Conservation (phyloP, 2,113 vertebrate species). For the Irena cyanogastra region DNA sequence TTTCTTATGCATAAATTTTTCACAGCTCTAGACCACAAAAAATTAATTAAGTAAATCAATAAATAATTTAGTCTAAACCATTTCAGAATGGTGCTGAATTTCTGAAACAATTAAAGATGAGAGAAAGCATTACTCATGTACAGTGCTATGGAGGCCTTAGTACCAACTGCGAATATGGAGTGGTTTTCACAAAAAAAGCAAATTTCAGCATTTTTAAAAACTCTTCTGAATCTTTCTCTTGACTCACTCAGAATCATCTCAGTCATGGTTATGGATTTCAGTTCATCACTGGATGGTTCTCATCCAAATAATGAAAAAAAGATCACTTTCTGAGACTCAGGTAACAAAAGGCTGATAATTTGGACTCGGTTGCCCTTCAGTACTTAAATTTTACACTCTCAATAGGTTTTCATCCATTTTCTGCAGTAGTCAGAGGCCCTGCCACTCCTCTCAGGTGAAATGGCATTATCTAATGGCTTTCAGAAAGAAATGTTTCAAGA, state of each 20-base stretch:
- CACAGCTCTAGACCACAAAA: not conserved
- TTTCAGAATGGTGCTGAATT: not conserved
- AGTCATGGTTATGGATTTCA: not conserved
- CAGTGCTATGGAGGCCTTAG: not conserved
- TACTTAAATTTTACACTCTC: not conserved
- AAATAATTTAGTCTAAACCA: not conserved
- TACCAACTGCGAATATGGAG: not conserved
- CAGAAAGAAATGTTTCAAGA: constrained; percentile 31
- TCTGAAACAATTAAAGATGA: not conserved
- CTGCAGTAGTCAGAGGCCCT: not conserved
- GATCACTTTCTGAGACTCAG: not conserved
- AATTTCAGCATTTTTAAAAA: not conserved
- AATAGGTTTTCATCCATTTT: not conserved
- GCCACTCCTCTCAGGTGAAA: not conserved
- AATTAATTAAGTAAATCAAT: not conserved
- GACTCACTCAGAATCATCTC: not conserved
- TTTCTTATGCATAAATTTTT: not conserved
- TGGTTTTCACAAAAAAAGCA: not conserved
- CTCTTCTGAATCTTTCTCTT: not conserved
- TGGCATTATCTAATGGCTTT: not conserved
- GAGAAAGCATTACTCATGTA: not conserved
- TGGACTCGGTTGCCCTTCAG: not conserved
- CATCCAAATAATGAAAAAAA: not conserved
- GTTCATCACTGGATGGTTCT: not conserved
- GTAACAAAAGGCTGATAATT: not conserved